Conservation (phyloP, 2,797 vertebrate species). For the Propithecus deckenii region DNA sequence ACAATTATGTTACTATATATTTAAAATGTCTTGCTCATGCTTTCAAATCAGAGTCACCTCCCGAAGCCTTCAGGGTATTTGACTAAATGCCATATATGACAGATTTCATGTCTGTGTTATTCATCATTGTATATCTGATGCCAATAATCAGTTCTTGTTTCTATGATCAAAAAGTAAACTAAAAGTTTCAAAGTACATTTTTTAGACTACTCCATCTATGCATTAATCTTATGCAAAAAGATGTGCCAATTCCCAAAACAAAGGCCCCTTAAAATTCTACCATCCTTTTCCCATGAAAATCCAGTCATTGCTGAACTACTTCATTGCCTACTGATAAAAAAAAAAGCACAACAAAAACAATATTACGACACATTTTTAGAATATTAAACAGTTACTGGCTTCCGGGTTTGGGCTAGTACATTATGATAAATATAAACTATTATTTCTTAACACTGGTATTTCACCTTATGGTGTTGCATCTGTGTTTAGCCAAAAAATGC, state of each 20-base stretch:
- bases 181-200: not conserved
- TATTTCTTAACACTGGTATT: constrained; percentile 48
- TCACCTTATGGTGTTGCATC: constrained; percentile 61
- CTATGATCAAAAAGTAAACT: not conserved
- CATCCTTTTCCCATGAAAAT: not conserved
- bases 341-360: constrained; percentile 6
- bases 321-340: not conserved
- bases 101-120: not conserved
- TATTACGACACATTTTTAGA: not conserved
- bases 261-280: not conserved
- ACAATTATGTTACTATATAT: not conserved
- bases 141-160: not conserved
- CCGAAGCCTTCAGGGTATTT: not conserved
- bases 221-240: not conserved
- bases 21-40: not conserved
- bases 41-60: not conserved
- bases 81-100: not conserved
- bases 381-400: not conserved
- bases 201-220: not conserved
- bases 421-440: constrained; percentile 56
- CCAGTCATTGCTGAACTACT: not conserved
- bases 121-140: not conserved
- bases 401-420: not conserved
- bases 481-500: constrained; percentile 47
- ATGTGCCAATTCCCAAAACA: not conserved